These are phyloP conservation scores for Cherax quadricarinatus DNA, from an alignment of 1,140 invertebrate genomes.

Conservation along the genomic window DNA sequence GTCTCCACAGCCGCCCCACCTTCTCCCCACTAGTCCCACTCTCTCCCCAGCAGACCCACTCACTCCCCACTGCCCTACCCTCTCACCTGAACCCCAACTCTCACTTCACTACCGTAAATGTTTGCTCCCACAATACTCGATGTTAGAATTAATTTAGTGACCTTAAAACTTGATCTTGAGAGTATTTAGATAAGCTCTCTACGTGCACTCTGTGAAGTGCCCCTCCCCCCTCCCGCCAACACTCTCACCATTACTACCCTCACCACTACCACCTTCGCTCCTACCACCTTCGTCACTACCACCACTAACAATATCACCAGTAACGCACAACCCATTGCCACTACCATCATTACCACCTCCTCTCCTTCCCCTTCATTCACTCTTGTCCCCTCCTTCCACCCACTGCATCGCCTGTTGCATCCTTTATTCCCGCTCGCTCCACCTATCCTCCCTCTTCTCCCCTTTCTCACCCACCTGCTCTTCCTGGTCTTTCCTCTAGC, in stretches of 20 bases:
- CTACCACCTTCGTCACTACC: not conserved
- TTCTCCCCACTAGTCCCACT: too few relatives aligned
- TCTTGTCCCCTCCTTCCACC: not conserved
- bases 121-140: not conserved
- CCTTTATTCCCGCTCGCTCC: not conserved
- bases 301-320: not conserved
- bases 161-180: not conserved
- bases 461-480: not conserved
- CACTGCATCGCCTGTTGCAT: not conserved
- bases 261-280: not conserved
- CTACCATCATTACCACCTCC: not conserved
- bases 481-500: too few relatives aligned
- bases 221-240: not conserved
- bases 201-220: not conserved
- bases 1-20: too few relatives aligned
- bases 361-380: not conserved
- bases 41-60: not conserved
- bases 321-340: too few relatives aligned
- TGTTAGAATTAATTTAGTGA: slow-evolving; percentile 13
- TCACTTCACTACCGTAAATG: not conserved
- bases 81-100: not conserved
- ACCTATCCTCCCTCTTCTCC: not conserved
- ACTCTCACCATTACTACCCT: not conserved
- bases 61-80: not conserved
- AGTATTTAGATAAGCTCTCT: slow-evolving; percentile 1